Conservation (phyloP, 2,797 vertebrate genomes). For the Lacerta agilis region DNA sequence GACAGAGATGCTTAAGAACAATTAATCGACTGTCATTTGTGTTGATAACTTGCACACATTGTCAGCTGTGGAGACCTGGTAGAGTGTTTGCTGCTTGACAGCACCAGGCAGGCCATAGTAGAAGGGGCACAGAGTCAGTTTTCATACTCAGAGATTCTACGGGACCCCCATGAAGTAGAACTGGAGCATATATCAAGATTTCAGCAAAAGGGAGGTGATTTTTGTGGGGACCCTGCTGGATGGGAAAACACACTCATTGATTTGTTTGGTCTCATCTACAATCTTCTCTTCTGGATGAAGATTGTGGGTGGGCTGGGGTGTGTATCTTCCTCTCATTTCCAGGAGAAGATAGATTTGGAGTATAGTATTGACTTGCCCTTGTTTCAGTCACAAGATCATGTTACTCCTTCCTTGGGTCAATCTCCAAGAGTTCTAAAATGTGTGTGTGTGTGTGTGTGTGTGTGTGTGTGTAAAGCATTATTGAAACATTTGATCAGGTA, state of each 20-base stretch:
- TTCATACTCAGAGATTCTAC: background rate
- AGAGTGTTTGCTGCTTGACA: background rate
- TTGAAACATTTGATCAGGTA: background rate
- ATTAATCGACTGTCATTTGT: slow-evolving; percentile 5
- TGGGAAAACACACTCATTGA: background rate
- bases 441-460: too few species aligned
- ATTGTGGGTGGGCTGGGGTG: too few species aligned
- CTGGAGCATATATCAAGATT: background rate
- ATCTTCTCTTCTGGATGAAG: background rate
- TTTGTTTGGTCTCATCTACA: background rate
- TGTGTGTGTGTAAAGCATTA: background rate
- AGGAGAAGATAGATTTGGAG: background rate
- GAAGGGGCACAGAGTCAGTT: background rate
- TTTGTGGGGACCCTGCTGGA: background rate
- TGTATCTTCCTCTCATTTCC: background rate
- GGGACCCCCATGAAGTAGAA: background rate
- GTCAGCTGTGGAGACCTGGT: background rate
- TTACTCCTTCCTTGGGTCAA: background rate
- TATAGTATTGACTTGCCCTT: background rate
- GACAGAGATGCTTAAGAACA: slow-evolving; percentile 21
- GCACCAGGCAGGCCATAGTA: background rate
- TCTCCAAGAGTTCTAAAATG: background rate
- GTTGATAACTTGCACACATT: background rate
- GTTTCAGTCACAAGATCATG: background rate
- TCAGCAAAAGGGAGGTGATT: background rate